Evolutionary conservation across 2,888 invertebrate species (phyloP).

Genomic region (Resseliella maxima): DNA sequence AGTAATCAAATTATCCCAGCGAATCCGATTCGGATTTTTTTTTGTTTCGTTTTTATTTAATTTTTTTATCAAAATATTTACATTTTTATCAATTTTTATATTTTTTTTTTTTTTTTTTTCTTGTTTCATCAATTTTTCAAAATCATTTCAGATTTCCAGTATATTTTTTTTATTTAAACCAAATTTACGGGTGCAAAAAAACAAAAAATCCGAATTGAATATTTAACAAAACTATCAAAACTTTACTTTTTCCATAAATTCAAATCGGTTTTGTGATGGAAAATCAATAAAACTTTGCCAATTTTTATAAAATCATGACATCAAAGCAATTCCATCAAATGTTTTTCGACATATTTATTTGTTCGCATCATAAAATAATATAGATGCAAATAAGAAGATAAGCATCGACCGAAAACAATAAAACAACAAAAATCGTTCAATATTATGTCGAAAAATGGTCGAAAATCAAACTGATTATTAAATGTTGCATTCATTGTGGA

Average conservation of each 20-base stretch:
- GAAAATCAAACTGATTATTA: neutral
- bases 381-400: neutral
- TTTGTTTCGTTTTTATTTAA: too few species aligned
- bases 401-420: too few species aligned
- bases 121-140: neutral
- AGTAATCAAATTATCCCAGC: neutral
- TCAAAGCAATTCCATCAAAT: neutral
- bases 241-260: neutral
- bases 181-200: neutral
- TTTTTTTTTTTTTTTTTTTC: neutral
- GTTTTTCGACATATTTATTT: neutral
- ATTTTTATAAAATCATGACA: neutral
- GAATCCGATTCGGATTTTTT: neutral
- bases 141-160: neutral
- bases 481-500: neutral
- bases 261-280: neutral
- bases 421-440: neutral
- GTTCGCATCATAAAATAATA: slow-evolving; percentile 37
- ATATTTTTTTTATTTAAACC: neutral
- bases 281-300: neutral
- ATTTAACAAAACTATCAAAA: neutral
- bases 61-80: neutral
- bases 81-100: neutral
- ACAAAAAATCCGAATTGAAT: neutral
- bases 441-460: neutral